Base-by-base conservation (phyloP, 2,888 invertebrate species). In the Pristionchus exspectatus region DNA sequence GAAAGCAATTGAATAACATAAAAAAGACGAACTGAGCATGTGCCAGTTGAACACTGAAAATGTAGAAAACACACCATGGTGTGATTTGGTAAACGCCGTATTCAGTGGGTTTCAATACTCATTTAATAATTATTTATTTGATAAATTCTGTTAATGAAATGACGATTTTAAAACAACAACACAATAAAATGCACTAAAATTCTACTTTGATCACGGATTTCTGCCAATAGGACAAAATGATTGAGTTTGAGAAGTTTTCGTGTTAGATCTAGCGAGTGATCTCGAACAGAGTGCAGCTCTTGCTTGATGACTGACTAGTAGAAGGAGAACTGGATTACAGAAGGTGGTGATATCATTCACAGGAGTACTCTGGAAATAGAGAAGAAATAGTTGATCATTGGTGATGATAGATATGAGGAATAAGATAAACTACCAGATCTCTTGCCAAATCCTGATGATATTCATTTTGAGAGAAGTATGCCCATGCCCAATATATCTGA, bases 401-500 rank as follows among this genome's bases (percentile, higher is more conserved):
- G 33, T 38, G n/a, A n/a, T n/a, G n/a, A n/a, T n/a, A n/a, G n/a
- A n/a, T 33, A 9, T 7, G 44, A 44, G 77, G 38, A n/a, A 44
- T 18, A 24, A 10, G 44, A 30, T 18, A 18, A 2, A 14, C 7
- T 77, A 77, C 77, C 77, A 77, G 24, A 77, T 77, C 77, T 77
- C 77, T 77, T 5, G 77, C 77, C 2, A 77, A 18, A 44, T 77
- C 44, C 77, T 77, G 38, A 44, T 77, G 38, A 33, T n/a, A 77
- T 24, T 77, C 77, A 44, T 77, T 77, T 24, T n/a, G 18, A 1
- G 21, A 21, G 44, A 77, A 77, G 24, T 77, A 77, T 7, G 77
- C 77, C 77, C 77, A 77, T 44, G 77, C 77, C 77, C 77, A 77
- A 44, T 44, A 77, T 44, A 77, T 44, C n/a, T 77, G 77, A 77